A percentile compares a stretch with the other conserved stretches of the same genome.
Evolutionary conservation across 2,113 vertebrate genomes (phyloP).

Genomic region (Addax nasomaculatus): DNA sequence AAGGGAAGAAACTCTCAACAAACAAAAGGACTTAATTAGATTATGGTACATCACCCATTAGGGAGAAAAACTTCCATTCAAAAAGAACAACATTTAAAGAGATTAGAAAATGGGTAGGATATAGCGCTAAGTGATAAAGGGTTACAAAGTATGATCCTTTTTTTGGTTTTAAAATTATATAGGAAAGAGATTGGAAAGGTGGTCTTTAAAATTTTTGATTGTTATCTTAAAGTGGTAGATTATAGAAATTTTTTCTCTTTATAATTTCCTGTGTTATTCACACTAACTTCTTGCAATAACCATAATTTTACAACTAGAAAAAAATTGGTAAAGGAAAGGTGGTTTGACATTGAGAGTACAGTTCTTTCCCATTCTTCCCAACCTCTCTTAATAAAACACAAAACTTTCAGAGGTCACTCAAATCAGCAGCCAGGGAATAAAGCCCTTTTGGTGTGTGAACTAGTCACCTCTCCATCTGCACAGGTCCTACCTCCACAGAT

Average conservation of each 20-base stretch:
- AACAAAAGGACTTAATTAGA: neutral
- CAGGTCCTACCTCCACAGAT: neutral
- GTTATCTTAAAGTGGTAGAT: neutral
- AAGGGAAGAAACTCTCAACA: neutral
- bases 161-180: neutral
- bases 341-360: neutral
- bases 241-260: neutral
- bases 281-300: neutral
- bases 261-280: neutral
- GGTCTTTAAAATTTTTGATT: neutral
- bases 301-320: neutral
- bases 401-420: neutral
- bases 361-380: neutral
- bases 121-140: neutral
- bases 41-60: neutral
- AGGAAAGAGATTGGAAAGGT: neutral
- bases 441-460: neutral
- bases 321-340: neutral
- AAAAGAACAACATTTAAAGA: neutral
- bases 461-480: too few relatives aligned
- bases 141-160: neutral
- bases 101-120: neutral
- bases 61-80: neutral
- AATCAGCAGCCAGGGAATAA: neutral
- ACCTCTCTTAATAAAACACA: neutral